Base-by-base conservation (phyloP, 1,140 invertebrate species). In the Trichogramma pretiosum region DNA sequence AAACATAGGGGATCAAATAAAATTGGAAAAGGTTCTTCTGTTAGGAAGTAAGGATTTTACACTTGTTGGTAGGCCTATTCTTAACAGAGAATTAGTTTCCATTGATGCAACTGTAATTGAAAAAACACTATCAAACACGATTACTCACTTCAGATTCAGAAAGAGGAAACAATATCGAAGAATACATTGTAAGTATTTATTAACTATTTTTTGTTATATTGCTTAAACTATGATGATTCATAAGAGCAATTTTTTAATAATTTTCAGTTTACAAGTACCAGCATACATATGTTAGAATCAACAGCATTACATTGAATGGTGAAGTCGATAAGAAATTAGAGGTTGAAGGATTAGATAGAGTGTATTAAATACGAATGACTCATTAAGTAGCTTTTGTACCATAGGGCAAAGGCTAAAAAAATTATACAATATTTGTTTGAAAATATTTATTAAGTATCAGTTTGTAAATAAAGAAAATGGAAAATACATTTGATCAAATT, bases 91-190 rank as follows among this genome's bases (percentile, higher is more conserved):
- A 38, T 63, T 89, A 23, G 85, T 90, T 0, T 70, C 74, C 38
- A 76, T 96, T 1, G 80, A 87, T 51, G 91, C 86, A 1, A 93
- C 89, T 24, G 80, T 96, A 5, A 83, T 96, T 37, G 90, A 93
- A 53, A 94, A 95, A 67, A 89, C 86, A 1, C 69, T 94, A 1
- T 89, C 87, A 1, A 81, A 90, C 55, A 89, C 84, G 1, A 87
- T 84, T 63, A 83, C 83, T 39, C 74, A 81, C 58, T 90, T 89
- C 61, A 76, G 75, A 17, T 82, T 85, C 62, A 83, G 75, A 56
- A 75, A 76, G 54, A 81, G 87, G 64, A 87, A 89, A 70, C 84
- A 88, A 52, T 87, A 75, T 58, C 80, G 77, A 62, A 77, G 82
- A 60, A 82, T 87, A 37, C 81, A 86, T 56, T 88, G 79, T 82